Evolutionary conservation across 2,888 invertebrate genomes (phyloP), one percentile per base, ranked within the genome.

Genomic region (Caradrina kadenii): DNA sequence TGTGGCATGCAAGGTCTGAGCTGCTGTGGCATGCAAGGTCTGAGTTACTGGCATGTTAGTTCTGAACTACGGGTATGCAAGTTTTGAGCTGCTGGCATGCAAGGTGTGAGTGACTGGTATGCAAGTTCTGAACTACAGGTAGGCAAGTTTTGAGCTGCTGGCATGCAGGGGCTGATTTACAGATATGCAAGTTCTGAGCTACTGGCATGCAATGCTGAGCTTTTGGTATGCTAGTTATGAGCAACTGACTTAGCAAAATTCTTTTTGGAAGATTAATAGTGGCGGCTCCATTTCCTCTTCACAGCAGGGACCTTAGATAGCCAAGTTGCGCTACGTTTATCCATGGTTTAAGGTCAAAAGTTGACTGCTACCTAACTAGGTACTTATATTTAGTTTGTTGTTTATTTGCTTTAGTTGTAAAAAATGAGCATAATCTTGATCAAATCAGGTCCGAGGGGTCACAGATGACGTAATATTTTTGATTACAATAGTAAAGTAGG

Each of bases 401-500:
- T 73, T 49, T 54, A 17, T 17, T 59, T 19, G 11, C 1, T 17
- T 63, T 3, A 13, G 8, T 55, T 35, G 15, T 2, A 39, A 56
- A n/a, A 53, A 59, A 52, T 35, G 19, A 35, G 1, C 52, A 7
- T 49, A 10, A 4, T 39, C 48, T 17, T 35, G 48, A 54, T 35
- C 54, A 21, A 66, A 50, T 31, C 31, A 31, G 7, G 6, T 31
- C 31, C 11, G 53, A 45, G n/a, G 45, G 68, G 45, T 55, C 54
- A 39, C 8, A 48, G 17, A 53, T 31, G 21, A 54, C 13, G 17
- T 69, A 70, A 49, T 39, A 10, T 7, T 55, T 21, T 70, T 61
- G 31, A 61, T 69, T 26, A 70, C 2, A 48, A 26, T 15, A 45
- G 2, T 45, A 11, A 22, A 45, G 17, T 52, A 19, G 21, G 22